Conservation (phyloP, 2,113 vertebrate genomes). For the Ariopsis seemanni region DNA sequence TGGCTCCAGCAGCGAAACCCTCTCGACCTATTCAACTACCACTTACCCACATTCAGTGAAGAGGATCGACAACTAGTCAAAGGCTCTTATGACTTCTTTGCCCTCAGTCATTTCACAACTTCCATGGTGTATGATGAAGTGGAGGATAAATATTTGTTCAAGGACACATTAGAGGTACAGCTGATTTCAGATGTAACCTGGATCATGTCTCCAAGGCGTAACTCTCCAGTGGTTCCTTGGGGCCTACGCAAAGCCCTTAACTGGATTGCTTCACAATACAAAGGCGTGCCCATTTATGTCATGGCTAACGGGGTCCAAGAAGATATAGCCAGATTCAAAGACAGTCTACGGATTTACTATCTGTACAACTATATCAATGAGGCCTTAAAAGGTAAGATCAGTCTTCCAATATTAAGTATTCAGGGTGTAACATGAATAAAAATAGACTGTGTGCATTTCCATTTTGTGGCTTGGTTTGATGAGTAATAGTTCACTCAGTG, state of each 20-base stretch:
- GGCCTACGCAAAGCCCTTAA: slow-evolving; percentile 85
- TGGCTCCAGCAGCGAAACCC: slow-evolving; percentile 83
- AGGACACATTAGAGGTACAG: slow-evolving; percentile 82
- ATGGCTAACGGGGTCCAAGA: slow-evolving; percentile 88
- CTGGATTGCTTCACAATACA: slow-evolving; percentile 79
- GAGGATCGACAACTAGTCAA: slow-evolving; percentile 78
- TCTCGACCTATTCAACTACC: slow-evolving; percentile 72
- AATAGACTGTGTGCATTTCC: background rate
- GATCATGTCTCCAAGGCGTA: slow-evolving; percentile 70
- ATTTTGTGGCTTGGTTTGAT: background rate
- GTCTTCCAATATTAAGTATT: background rate
- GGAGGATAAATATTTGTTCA: slow-evolving; percentile 83
- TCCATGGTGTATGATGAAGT: slow-evolving; percentile 85
- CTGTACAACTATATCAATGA: slow-evolving; percentile 92
- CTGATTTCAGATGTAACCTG: slow-evolving; percentile 89
- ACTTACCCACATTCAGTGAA: slow-evolving; percentile 87
- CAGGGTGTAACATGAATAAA: background rate
- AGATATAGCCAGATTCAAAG: slow-evolving; percentile 75
- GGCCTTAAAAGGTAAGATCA: slow-evolving; percentile 91
- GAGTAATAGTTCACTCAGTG: background rate
- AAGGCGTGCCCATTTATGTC: slow-evolving; percentile 83
- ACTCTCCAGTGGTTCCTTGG: slow-evolving; percentile 87
- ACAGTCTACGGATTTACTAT: slow-evolving; percentile 86
- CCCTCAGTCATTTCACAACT: slow-evolving; percentile 90
- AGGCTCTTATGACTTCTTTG: slow-evolving; percentile 93